phyloP scores from a whole-genome alignment of 2,888 invertebrate species.

The Zonitis immaculata region DNA sequence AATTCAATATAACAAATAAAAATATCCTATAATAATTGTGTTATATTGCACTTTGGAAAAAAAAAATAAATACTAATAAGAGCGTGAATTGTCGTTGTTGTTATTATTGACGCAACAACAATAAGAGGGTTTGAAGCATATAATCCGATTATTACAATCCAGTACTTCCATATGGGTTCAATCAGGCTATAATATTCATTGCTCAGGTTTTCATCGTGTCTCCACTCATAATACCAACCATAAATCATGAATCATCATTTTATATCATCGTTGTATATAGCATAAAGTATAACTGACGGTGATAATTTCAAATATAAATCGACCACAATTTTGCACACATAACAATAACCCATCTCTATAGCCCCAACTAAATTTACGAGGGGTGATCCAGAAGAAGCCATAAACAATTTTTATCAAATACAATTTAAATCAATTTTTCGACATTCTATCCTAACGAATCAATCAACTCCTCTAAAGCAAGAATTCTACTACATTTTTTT shows the following conservation, averaged over 20 bases:
- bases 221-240: slow-evolving; percentile 17
- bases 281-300: not conserved
- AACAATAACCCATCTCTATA: slow-evolving; percentile 3
- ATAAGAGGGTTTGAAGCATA: slow-evolving; percentile 21
- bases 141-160: slow-evolving; percentile 34
- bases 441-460: no score
- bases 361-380: no score
- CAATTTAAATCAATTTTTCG: no score
- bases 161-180: slow-evolving; percentile 32
- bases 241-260: slow-evolving; percentile 5
- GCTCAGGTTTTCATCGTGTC: slow-evolving; percentile 24
- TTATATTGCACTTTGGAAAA: no score
- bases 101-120: slow-evolving; percentile 13
- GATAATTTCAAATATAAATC: not conserved
- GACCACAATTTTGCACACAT: slow-evolving; percentile 1
- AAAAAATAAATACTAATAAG: slow-evolving; percentile 4
- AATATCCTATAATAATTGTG: no score
- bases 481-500: no score
- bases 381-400: no score
- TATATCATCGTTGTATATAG: not conserved
- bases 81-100: not conserved
- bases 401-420: no score
- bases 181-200: slow-evolving; percentile 28
- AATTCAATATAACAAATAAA: no score
- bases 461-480: no score